phyloP scores from a whole-genome alignment of 2,113 vertebrate species.

The Aptenodytes patagonicus region DNA sequence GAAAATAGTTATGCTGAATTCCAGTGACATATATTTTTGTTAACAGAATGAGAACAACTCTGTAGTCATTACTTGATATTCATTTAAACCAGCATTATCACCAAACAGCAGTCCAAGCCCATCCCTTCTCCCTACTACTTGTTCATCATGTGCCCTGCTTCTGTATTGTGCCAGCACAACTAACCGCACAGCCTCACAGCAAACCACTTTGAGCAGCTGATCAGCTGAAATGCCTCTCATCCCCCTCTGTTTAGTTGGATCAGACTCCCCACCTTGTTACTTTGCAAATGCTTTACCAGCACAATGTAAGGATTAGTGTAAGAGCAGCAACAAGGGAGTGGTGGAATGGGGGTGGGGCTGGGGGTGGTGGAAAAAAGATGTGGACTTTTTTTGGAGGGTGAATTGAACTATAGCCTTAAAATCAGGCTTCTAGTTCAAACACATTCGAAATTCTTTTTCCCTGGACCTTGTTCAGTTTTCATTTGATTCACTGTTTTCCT shows the following conservation, averaged over 20 bases:
- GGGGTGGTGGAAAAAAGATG: not conserved
- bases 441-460: not conserved
- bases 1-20: not conserved
- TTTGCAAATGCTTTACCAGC: not conserved
- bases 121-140: not conserved
- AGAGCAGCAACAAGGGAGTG: not conserved
- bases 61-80: not conserved
- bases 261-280: not conserved
- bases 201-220: not conserved
- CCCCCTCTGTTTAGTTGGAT: not conserved
- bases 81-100: not conserved
- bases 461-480: not conserved
- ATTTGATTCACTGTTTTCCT: not conserved
- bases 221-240: not conserved
- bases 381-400: not conserved
- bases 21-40: not conserved
- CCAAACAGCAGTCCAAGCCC: not conserved
- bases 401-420: not conserved
- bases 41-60: not conserved
- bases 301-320: not conserved
- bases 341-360: rapidly evolving
- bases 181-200: not conserved
- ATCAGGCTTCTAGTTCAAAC: not conserved
- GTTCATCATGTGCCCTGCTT: not conserved
- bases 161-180: not conserved